These are phyloP conservation scores for Phylloscopus collybita DNA, from an alignment of 2,797 vertebrate species.

Conservation along the genomic window DNA sequence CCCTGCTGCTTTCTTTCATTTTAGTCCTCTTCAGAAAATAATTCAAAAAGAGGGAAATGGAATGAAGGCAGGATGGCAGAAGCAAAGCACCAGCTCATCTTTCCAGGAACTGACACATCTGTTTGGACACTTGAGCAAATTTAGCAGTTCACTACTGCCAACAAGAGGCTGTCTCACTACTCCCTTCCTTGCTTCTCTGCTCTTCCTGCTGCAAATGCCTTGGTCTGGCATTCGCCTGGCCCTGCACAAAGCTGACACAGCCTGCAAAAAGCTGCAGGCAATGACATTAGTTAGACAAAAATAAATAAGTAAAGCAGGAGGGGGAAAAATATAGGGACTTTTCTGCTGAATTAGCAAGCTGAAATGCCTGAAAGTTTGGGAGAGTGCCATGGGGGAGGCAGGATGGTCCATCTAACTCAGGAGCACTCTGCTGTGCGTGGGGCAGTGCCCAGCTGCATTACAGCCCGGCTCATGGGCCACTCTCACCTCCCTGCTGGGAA, in stretches of 20 bases:
- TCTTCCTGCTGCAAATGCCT: neutral
- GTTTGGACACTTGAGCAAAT: neutral
- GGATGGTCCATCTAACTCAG: neutral
- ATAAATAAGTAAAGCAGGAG: neutral
- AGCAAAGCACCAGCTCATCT: neutral
- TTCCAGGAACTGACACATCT: neutral
- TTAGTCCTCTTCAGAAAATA: neutral
- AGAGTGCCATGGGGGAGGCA: neutral
- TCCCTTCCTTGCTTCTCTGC: neutral
- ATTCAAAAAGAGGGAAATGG: neutral
- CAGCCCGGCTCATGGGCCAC: neutral
- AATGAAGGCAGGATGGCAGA: neutral
- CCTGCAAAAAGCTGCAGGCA: neutral
- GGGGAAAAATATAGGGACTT: accelerated
- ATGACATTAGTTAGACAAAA: accelerated
- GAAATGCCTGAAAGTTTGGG: neutral
- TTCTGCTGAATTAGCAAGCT: neutral
- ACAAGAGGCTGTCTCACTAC: neutral
- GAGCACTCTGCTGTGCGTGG: accelerated
- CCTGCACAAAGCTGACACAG: neutral
- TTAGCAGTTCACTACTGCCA: neutral
- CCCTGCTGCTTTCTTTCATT: neutral
- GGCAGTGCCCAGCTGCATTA: neutral
- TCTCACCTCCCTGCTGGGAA: neutral
- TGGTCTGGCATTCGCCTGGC: neutral